Evolutionary conservation across 1,140 invertebrate genomes (phyloP), one percentile per base, ranked within the genome.

Genomic region (Brachionus paranguensis): DNA sequence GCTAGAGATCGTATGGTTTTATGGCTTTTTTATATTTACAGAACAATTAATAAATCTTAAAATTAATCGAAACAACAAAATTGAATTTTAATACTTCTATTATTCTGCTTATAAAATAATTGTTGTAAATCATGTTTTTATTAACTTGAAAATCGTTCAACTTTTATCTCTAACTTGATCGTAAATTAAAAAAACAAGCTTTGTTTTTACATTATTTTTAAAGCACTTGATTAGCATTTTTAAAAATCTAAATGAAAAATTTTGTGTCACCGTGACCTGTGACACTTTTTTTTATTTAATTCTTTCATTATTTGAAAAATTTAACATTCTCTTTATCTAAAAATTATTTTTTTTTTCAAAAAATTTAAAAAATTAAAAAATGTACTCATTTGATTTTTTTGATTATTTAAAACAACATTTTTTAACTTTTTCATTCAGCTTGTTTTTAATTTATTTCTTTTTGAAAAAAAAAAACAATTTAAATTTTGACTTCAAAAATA

Each of bases 41-140:
- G 37, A 72, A 72, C 68, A 43, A 72, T 72, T 72, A 72, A 72
- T 72, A 72, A 72, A 72, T 72, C 41, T 72, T 72, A 20, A 72
- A 43, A 43, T 72, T 41, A 43, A 43, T 43, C 17, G 37, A 72
- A 43, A 72, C 53, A 60, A 60, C 53, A 43, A 72, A 72, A 72
- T 72, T 72, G 68, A 72, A 72, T 72, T 72, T 72, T 72, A 72
- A 72, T 72, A 43, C 43, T 17, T 72, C 33, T 72, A 43, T 20
- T 41, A 43, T 41, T 37, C 65, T 33, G 33, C 65, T 33, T 43
- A 43, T 43, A 72, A 43, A 41, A 43, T 14, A 72, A 72, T 72
- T 37, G 41, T 72, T 72, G 68, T 72, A 72, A 72, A 72, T 72
- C 68, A 72, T 72, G 68, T 76, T 76, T 74, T 76, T 37, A 70